These are phyloP conservation scores for Aphelenchoides fujianensis DNA, from an alignment of 1,140 invertebrate species.

Conservation along the genomic window DNA sequence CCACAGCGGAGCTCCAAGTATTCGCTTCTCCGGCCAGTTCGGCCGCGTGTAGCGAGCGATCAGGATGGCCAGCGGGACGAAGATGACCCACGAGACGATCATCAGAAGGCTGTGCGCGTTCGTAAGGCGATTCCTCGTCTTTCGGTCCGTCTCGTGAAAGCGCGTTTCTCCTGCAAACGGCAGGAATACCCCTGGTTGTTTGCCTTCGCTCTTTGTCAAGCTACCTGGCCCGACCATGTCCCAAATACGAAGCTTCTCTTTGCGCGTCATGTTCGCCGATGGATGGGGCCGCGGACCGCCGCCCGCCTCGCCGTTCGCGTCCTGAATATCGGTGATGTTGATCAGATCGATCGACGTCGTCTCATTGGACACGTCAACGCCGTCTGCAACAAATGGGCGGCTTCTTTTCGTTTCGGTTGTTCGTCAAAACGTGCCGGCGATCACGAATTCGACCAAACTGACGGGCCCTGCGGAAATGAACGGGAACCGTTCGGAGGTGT, in stretches of 20 bases:
- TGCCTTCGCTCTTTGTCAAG: no score
- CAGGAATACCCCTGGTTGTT: no score
- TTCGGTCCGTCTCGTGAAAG: neutral
- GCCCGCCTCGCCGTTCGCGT: neutral
- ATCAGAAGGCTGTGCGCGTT: slow-evolving; percentile 6
- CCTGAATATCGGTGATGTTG: neutral
- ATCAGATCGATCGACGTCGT: slow-evolving; percentile 7
- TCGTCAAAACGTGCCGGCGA: neutral
- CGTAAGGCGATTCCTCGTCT: neutral
- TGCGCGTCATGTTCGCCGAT: neutral
- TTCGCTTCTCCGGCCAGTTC: neutral
- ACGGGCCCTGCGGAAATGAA: slow-evolving; percentile 4
- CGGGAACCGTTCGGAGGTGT: slow-evolving; percentile 8
- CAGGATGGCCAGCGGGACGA: neutral
- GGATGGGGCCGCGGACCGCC: neutral
- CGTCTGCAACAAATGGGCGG: neutral
- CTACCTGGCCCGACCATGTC: neutral
- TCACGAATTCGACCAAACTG: slow-evolving; percentile 10
- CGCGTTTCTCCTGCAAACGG: neutral
- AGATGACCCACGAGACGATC: slow-evolving; percentile 7
- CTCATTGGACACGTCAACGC: neutral
- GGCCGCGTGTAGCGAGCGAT: slow-evolving; percentile 1
- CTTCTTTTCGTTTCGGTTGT: neutral
- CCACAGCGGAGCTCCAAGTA: neutral
- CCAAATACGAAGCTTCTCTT: neutral